Percentiles rank a stretch among this genome's conserved stretches.
phyloP scores from a whole-genome alignment of 1,140 invertebrate species.

The Macrosteles quadrilineatus region DNA sequence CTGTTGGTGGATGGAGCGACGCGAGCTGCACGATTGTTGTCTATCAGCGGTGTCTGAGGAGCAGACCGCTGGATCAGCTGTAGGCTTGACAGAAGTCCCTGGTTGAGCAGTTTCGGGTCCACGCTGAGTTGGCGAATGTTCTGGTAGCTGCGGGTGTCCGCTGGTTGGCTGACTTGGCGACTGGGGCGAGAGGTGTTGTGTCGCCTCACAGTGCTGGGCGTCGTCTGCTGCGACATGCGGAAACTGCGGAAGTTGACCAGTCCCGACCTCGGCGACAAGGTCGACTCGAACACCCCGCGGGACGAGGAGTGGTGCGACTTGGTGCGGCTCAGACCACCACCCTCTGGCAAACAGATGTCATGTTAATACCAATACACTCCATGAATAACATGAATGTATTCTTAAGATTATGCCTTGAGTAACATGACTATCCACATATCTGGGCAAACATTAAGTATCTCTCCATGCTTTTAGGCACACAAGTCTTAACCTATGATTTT shows the following conservation, averaged over 20 bases:
- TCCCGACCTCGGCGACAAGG: slow-evolving; percentile 26
- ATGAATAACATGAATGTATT: neutral
- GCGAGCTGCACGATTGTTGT: slow-evolving; percentile 19
- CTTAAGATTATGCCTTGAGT: too few species aligned
- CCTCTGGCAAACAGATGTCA: slow-evolving; percentile 25
- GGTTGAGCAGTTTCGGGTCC: slow-evolving; percentile 37
- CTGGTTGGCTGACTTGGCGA: slow-evolving; percentile 31
- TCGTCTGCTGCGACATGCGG: slow-evolving; percentile 38
- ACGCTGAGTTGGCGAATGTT: slow-evolving; percentile 36
- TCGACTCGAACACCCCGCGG: slow-evolving; percentile 1
- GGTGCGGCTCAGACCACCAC: slow-evolving; percentile 38
- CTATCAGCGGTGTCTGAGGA: slow-evolving; percentile 30
- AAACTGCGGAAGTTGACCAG: slow-evolving; percentile 45
- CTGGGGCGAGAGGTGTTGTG: slow-evolving; percentile 33
- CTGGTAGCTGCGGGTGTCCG: slow-evolving; percentile 22
- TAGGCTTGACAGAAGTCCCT: slow-evolving; percentile 26
- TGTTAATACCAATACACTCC: neutral
- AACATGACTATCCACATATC: too few species aligned
- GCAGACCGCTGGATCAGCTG: slow-evolving; percentile 33
- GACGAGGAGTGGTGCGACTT: slow-evolving; percentile 39
- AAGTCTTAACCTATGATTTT: too few species aligned
- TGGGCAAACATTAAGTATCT: too few species aligned
- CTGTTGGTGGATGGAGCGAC: slow-evolving; percentile 10
- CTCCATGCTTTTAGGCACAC: too few species aligned
- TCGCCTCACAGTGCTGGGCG: slow-evolving; percentile 32